Percentiles rank a stretch among this genome's conserved stretches.
Evolutionary conservation across 2,888 invertebrate species (phyloP).

Genomic region (Drosophila monieri): DNA sequence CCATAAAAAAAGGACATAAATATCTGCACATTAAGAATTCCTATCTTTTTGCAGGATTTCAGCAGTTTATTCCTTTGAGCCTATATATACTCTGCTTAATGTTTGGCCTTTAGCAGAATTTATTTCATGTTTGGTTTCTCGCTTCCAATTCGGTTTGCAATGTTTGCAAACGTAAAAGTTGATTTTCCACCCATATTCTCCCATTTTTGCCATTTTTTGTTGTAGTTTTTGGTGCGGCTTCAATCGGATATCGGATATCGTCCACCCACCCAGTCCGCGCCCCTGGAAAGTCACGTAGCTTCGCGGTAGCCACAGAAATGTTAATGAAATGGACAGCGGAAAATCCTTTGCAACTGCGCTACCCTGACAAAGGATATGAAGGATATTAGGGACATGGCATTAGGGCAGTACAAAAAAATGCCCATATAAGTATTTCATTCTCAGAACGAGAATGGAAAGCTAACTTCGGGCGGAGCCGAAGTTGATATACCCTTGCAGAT

Average conservation of each 20-base stretch:
- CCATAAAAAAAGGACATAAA: background rate
- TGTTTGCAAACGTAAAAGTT: constrained; percentile 31
- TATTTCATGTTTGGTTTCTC: constrained; percentile 36
- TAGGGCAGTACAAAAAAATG: too few species aligned
- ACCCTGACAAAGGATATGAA: background rate
- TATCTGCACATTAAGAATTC: background rate
- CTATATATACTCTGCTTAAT: constrained; percentile 35
- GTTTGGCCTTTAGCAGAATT: constrained; percentile 40
- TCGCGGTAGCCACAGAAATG: constrained; percentile 48
- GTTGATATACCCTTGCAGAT: too few species aligned
- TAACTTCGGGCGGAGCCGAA: too few species aligned
- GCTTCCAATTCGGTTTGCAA: constrained; percentile 25
- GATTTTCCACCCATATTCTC: constrained; percentile 15
- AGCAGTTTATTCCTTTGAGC: constrained; percentile 4
- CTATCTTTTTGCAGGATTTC: constrained; percentile 5
- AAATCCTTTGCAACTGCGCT: constrained; percentile 36
- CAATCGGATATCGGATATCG: constrained; percentile 38
- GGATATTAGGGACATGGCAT: background rate
- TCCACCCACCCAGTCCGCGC: constrained; percentile 5
- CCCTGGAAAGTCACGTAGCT: constrained; percentile 22
- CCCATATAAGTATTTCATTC: too few species aligned
- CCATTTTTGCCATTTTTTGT: too few species aligned
- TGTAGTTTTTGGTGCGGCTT: constrained; percentile 7
- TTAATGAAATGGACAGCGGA: constrained; percentile 68
- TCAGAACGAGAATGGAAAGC: too few species aligned